phyloP scores from a whole-genome alignment of 2,113 vertebrate genomes.

The Noctilio leporinus region DNA sequence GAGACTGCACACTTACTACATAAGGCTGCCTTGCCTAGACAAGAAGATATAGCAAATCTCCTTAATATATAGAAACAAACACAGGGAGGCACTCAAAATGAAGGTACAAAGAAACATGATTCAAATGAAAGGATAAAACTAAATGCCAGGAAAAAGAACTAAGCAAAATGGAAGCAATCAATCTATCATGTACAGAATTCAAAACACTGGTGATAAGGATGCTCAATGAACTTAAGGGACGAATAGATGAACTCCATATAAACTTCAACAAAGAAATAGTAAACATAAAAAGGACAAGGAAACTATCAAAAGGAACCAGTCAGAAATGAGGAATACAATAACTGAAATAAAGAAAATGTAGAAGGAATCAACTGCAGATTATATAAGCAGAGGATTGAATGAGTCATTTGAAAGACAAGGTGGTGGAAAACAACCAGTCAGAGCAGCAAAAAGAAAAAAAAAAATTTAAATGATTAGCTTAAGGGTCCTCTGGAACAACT shows the following conservation, averaged over 20 bases:
- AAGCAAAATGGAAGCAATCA: neutral
- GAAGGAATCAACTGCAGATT: neutral
- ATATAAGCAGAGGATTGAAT: neutral
- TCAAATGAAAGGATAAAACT: neutral
- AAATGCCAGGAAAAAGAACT: neutral
- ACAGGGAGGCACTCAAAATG: neutral
- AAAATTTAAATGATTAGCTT: neutral
- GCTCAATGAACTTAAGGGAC: neutral
- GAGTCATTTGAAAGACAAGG: neutral
- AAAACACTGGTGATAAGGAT: neutral
- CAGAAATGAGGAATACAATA: neutral
- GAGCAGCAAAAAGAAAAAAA: neutral
- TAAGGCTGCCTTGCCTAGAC: neutral
- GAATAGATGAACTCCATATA: neutral
- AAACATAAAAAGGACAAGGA: neutral
- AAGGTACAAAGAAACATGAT: neutral
- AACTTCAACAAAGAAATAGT: neutral
- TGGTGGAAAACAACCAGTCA: neutral
- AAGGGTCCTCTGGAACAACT: neutral
- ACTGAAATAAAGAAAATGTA: neutral
- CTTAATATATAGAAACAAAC: neutral
- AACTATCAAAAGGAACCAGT: neutral
- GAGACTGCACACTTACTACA: neutral
- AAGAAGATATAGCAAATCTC: neutral
- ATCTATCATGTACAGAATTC: neutral